Base-by-base conservation (phyloP, 92 coral and sea anemone genomes). In the Diadumene lineata region DNA sequence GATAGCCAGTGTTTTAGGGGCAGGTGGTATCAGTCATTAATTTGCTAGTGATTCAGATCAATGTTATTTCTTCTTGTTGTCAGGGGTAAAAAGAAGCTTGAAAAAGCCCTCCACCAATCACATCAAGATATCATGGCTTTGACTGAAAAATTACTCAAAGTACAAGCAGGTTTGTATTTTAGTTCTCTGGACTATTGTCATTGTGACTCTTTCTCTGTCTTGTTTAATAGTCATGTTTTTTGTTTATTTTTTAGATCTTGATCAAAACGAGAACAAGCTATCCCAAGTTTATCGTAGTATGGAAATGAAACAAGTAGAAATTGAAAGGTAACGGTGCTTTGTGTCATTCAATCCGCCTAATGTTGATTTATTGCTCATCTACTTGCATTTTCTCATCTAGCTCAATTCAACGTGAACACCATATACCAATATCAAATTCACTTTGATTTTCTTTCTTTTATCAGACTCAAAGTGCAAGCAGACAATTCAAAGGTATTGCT, bases 1-100 rank as follows among this genome's bases (percentile, higher is more conserved):
- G n/a, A n/a, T n/a, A n/a, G n/a, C n/a, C n/a, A n/a, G n/a, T n/a
- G n/a, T n/a, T n/a, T n/a, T n/a, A n/a, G n/a, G n/a, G n/a, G n/a
- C n/a, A n/a, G n/a, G n/a, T n/a, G n/a, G n/a, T n/a, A n/a, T n/a
- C n/a, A n/a, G n/a, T n/a, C n/a, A n/a, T n/a, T n/a, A n/a, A n/a
- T n/a, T n/a, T n/a, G n/a, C n/a, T n/a, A n/a, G n/a, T n/a, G n/a
- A n/a, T n/a, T n/a, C n/a, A n/a, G n/a, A n/a, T n/a, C n/a, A n/a
- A n/a, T n/a, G n/a, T n/a, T n/a, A n/a, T n/a, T n/a, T n/a, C n/a
- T n/a, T n/a, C n/a, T n/a, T n/a, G n/a, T n/a, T n/a, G n/a, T n/a
- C 58, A 96, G 99, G 51, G 96, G 97, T 2, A 91, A 89, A 58
- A 96, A 96, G 90, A 96, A 89, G 63, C 79, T 96, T 23, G 99